Evolutionary conservation across 2,888 invertebrate species (phyloP), one percentile per base, ranked within the genome.

Genomic region (Troides oblongomaculatus): DNA sequence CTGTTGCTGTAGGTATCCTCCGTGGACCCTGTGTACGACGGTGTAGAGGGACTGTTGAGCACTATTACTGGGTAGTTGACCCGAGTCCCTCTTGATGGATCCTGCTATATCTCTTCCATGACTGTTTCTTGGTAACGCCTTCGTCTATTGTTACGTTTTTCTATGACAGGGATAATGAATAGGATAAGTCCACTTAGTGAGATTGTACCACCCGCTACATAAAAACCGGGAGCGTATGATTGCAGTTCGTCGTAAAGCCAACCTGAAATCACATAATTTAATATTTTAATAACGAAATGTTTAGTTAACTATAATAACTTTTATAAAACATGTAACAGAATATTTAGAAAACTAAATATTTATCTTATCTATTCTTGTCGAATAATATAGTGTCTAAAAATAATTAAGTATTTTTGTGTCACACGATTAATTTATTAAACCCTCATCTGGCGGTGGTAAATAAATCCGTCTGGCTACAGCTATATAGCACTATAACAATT

Each of bases 211-310:
- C 99, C 99, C 25, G 98, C 97, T 71, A 98, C 93, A 78, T 95
- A 94, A 89, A 99, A 99, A 0, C 97, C 97, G 21, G 97, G 96
- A 79, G 96, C 94, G 90, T 98, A 99, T 21, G 97, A 96, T 2
- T 93, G 77, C 8, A 95, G 93, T 18, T 93, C 87, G 82, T 99
- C 99, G 81, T 94, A 97, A 69, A 99, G 88, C 93, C 95, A 96
- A 70, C 99, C 99, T 97, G 88, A 71, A 91, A 93, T 56, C 14
- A 25, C 60, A n/a, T 46, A n/a, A 18, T 53, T 4, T 53, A 53
- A 18, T n/a, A n/a, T 18, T 53, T 50, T n/a, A 53, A 12, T 46
- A 12, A 12, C 14, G 14, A 14, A 3, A 3, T 14, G 14, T 46
- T 12, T 46, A 12, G 46, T 3, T 46, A 46, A 14, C 14, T 46